A percentile compares a stretch with the other conserved stretches of the same genome.
phyloP scores from a whole-genome alignment of 2,888 invertebrate genomes.

The Cephus sareptanus region DNA sequence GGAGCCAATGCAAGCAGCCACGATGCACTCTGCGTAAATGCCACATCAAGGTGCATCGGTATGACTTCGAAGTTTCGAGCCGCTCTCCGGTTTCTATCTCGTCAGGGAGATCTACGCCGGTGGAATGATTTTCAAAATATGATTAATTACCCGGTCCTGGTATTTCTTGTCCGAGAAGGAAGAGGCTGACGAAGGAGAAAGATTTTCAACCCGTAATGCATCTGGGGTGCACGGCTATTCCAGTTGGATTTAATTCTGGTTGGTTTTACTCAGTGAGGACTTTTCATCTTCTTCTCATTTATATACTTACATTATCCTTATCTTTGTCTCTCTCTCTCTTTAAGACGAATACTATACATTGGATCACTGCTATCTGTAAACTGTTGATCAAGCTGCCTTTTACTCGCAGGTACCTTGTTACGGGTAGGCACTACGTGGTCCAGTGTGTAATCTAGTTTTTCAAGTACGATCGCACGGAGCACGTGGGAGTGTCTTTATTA shows the following conservation, averaged over 20 bases:
- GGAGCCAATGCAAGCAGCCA: not conserved
- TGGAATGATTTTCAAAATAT: constrained; percentile 66
- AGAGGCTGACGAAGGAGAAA: not conserved
- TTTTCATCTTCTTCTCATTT: not conserved
- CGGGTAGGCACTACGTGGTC: not conserved
- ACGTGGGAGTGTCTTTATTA: not conserved
- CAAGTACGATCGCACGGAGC: too few relatives aligned
- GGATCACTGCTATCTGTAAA: not conserved
- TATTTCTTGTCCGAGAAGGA: constrained; percentile 20
- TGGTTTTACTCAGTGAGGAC: not conserved
- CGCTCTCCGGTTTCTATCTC: constrained; percentile 54
- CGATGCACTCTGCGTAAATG: constrained; percentile 10
- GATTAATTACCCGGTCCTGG: constrained; percentile 29
- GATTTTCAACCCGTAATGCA: not conserved
- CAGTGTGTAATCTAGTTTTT: too few relatives aligned
- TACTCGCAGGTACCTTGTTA: not conserved
- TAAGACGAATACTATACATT: not conserved
- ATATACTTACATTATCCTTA: not conserved
- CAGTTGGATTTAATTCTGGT: not conserved
- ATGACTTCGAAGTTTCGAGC: constrained; percentile 57
- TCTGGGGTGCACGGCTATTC: not conserved
- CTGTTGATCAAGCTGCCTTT: not conserved
- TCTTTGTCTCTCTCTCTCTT: not conserved
- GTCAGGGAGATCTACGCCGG: constrained; percentile 58
- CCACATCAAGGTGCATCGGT: constrained; percentile 48